Percentiles rank a stretch among this genome's conserved stretches.
These are phyloP conservation scores for Mythimna loreyi DNA, from an alignment of 2,888 invertebrate genomes.

Conservation along the genomic window DNA sequence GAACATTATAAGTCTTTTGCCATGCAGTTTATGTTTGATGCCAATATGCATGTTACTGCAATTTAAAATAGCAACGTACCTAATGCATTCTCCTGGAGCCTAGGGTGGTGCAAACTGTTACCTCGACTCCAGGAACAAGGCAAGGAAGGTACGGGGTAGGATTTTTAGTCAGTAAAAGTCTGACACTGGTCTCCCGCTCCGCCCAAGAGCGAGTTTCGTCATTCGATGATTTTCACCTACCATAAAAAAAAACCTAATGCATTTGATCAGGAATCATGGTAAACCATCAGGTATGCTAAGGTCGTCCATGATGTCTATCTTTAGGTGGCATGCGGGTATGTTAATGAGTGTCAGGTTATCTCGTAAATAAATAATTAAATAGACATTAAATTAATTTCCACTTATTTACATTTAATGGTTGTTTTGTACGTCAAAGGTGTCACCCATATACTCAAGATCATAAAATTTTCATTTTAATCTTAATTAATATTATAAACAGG, in stretches of 20 bases:
- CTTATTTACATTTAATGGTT: conserved; percentile 38
- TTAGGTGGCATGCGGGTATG: conserved; percentile 41
- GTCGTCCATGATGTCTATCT: conserved; percentile 13
- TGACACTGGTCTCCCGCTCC: no score
- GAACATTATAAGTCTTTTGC: no score
- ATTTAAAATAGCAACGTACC: neutral
- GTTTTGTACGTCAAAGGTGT: conserved; percentile 24
- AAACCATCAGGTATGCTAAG: conserved; percentile 27
- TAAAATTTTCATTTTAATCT: conserved; percentile 6
- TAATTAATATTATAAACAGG: neutral
- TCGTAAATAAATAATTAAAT: conserved; percentile 22
- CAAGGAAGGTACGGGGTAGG: no score
- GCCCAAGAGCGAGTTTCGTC: no score
- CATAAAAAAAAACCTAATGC: no score
- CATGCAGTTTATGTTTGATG: no score
- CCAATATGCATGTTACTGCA: neutral
- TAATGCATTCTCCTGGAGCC: no score
- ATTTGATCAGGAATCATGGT: conserved; percentile 2
- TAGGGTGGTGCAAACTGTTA: no score
- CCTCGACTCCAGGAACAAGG: no score
- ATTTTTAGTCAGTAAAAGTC: no score
- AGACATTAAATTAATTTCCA: conserved; percentile 36
- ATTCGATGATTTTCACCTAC: no score
- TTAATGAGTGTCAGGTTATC: conserved; percentile 14
- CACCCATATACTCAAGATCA: neutral